These are phyloP conservation scores for Apodemus agrarius DNA, from an alignment of 2,797 vertebrate genomes.

Conservation along the genomic window DNA sequence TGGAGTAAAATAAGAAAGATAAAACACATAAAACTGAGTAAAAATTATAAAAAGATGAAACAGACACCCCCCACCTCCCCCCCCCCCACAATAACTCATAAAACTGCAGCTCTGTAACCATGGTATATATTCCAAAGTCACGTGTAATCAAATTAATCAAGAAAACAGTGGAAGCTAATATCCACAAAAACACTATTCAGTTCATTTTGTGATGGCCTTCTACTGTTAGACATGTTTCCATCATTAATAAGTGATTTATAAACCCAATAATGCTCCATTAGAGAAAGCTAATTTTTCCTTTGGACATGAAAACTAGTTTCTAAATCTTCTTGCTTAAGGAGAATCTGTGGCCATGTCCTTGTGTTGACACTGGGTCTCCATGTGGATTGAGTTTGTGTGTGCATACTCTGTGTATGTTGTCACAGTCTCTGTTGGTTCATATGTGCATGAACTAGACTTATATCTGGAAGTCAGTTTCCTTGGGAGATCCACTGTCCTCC, in stretches of 20 bases:
- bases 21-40: too few species aligned
- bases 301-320: accelerated
- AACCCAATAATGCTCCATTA: background rate
- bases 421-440: background rate
- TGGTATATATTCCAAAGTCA: accelerated
- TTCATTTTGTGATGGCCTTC: background rate
- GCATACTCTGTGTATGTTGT: background rate
- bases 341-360: background rate
- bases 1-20: too few species aligned
- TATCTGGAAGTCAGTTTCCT: background rate
- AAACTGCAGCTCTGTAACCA: background rate
- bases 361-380: accelerated
- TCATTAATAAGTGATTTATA: background rate
- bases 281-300: background rate
- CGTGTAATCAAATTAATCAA: background rate
- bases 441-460: background rate
- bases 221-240: background rate
- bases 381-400: background rate
- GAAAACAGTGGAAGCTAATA: background rate
- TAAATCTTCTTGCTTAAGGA: background rate
- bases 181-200: background rate
- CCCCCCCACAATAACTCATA: background rate
- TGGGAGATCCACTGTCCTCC: too few species aligned
- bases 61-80: too few species aligned
- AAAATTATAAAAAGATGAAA: too few species aligned